Conservation (phyloP, 30 jellyfish, hydroid and myxozoan species). For the Chrysaora quinquecirrha region DNA sequence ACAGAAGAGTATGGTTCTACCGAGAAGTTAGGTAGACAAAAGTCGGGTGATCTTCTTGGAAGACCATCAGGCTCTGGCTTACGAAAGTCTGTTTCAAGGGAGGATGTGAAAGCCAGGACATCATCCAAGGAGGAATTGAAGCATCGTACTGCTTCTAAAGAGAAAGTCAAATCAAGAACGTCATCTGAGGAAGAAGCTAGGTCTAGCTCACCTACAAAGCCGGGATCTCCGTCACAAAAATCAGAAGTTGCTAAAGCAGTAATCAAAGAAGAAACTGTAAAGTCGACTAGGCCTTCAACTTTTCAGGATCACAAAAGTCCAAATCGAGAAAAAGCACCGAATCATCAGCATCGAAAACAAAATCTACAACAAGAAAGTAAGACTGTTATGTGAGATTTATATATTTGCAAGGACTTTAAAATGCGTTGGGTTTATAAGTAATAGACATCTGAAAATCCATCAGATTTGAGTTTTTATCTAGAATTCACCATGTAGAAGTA, state of each 20-base stretch:
- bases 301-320: background rate
- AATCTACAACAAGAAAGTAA: background rate
- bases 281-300: too few relatives aligned
- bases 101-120: slow-evolving; percentile 18
- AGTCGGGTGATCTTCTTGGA: slow-evolving; percentile 53
- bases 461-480: too few relatives aligned
- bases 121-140: slow-evolving; percentile 5
- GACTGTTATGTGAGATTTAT: too few relatives aligned
- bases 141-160: slow-evolving; percentile 16
- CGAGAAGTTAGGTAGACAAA: slow-evolving; percentile 47
- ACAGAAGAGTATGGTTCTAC: slow-evolving; percentile 27
- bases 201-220: background rate
- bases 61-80: background rate
- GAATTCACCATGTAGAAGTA: too few relatives aligned
- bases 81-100: slow-evolving; percentile 22
- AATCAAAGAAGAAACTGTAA: too few relatives aligned
- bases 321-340: background rate
- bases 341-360: background rate
- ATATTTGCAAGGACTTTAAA: too few relatives aligned
- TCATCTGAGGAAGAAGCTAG: slow-evolving; percentile 33
- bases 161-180: slow-evolving; percentile 18
- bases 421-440: too few relatives aligned
- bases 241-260: too few relatives aligned
- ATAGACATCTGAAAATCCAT: too few relatives aligned
- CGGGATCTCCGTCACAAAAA: background rate